A percentile compares a stretch with the other conserved stretches of the same genome.
Evolutionary conservation across 37 sponge, comb jelly and placozoan genomes (phyloP).

Genomic region (Spongilla lacustris): DNA sequence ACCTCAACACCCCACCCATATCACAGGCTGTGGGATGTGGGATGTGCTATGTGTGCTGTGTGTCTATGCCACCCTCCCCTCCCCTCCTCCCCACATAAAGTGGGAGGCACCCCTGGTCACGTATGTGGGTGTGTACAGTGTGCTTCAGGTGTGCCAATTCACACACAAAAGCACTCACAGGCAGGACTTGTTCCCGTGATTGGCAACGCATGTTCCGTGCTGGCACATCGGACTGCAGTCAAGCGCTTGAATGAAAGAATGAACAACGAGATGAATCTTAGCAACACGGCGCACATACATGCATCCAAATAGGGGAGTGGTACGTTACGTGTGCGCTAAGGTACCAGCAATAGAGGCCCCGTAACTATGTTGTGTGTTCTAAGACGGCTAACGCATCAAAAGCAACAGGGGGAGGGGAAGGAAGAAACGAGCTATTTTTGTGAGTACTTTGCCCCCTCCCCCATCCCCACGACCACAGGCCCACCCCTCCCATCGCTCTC

Average conservation of each 20-base stretch:
- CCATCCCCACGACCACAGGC: no score
- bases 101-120: no score
- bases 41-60: background rate
- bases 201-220: conserved; percentile 22
- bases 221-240: conserved; percentile 27
- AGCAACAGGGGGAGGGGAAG: background rate
- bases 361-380: no score
- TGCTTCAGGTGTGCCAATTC: background rate
- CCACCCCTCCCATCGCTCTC: no score
- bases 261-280: background rate
- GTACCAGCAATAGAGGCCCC: no score
- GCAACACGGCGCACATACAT: background rate
- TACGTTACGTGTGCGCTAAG: no score
- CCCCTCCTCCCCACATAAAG: no score
- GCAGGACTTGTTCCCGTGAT: conserved; percentile 28
- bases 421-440: background rate
- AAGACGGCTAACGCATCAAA: background rate
- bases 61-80: no score
- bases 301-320: no score
- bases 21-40: no score
- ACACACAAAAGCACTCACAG: conserved; percentile 12
- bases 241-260: background rate
- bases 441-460: no score
- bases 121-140: no score
- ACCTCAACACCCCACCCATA: background rate